Conservation (phyloP, 2,113 vertebrate species). For the Hassar affinis region DNA sequence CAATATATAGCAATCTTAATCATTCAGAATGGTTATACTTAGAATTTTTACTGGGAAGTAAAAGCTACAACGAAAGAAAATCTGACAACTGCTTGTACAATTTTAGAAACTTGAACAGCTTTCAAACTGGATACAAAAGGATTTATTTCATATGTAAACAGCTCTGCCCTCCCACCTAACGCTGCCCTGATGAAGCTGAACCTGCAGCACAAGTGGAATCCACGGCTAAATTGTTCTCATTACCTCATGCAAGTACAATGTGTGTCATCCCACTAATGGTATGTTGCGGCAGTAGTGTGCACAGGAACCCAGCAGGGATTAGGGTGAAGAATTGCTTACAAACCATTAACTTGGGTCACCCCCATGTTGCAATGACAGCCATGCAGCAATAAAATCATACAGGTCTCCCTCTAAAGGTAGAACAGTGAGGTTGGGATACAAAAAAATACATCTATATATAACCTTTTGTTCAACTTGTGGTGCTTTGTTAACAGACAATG, state of each 20-base stretch:
- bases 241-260: constrained; percentile 73
- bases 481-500: constrained; percentile 21
- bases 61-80: not conserved
- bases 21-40: not conserved
- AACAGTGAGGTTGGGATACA: constrained; percentile 61
- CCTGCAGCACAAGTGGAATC: constrained; percentile 59
- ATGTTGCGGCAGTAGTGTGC: constrained; percentile 63
- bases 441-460: constrained; percentile 55
- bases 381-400: constrained; percentile 60
- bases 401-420: constrained; percentile 51
- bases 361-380: constrained; percentile 68
- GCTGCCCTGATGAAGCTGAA: constrained; percentile 51
- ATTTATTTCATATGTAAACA: constrained; percentile 56
- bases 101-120: not conserved
- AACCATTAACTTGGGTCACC: constrained; percentile 72
- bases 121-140: not conserved
- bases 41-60: not conserved
- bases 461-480: constrained; percentile 22
- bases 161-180: constrained; percentile 47
- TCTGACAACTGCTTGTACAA: not conserved
- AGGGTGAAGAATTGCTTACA: constrained; percentile 71
- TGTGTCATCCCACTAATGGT: constrained; percentile 68
- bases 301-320: constrained; percentile 63
- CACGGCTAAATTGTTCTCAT: constrained; percentile 64
- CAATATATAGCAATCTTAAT: not conserved